Evolutionary conservation across 2,113 vertebrate species (phyloP), one percentile per base, ranked within the genome.

Genomic region (Seriola rivoliana): DNA sequence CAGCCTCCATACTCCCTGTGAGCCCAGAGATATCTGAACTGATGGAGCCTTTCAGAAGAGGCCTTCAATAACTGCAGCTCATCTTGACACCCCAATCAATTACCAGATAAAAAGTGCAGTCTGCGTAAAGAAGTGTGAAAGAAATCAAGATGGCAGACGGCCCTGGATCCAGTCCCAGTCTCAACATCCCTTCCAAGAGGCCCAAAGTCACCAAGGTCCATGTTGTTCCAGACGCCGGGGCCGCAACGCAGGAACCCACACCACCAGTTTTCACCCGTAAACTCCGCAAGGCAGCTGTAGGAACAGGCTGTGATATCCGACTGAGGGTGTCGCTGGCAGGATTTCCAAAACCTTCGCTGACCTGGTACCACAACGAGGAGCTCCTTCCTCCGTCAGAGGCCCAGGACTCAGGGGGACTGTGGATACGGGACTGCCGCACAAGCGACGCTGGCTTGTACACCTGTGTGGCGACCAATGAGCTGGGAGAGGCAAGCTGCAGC

Each of bases 391-490:
- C 69, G 1, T 25, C 67, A 0, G 95, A 95, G 21, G 86, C 64
- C 72, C 95, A 96, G 11, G 97, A 98, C 76, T 93, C 96, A 0
- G 96, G 96, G 21, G 96, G 96, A 16, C 94, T 99, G 81, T 97
- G 97, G 96, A 97, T 99, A 71, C 92, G 96, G 40, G 96, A 96
- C 93, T 97, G 97, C 91, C 93, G 88, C 75, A 94, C 91, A 3
- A 88, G 85, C 1, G 95, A 99, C 3, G 97, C 96, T 0, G 98
- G 97, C 0, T 92, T 97, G 75, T 99, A 99, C 82, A 96, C 96
- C 19, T 99, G 98, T 34, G 74, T 96, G 0, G 98, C 97, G 0
- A 93, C 94, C 91, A 99, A 98, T 0, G 85, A 92, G 42, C 86
- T 84, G 23, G 98, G 98, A 74, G 96, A 96, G 88, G 95, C 95